These are phyloP conservation scores for Leptinotarsa juncta DNA, from an alignment of 2,888 invertebrate genomes.

Conservation along the genomic window DNA sequence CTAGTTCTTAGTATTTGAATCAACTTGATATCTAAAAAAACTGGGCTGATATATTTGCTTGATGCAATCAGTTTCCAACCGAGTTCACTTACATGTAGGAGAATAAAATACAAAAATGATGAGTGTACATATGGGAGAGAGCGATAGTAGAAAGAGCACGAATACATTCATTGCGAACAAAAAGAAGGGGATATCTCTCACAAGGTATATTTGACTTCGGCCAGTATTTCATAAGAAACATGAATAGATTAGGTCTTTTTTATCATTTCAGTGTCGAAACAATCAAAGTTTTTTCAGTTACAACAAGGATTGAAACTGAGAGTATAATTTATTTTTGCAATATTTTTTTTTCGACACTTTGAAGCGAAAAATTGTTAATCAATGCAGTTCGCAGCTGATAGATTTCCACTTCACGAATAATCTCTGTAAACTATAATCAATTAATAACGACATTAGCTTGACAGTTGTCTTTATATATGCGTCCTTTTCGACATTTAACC, in stretches of 20 bases:
- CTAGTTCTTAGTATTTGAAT: neutral
- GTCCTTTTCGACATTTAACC: too few species aligned
- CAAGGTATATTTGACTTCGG: constrained; percentile 59
- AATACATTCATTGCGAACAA: constrained; percentile 63
- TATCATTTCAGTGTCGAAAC: too few species aligned
- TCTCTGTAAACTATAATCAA: too few species aligned
- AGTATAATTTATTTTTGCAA: too few species aligned
- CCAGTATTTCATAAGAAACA: neutral
- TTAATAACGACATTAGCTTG: too few species aligned
- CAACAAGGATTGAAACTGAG: too few species aligned
- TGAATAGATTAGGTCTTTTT: neutral
- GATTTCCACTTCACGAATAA: too few species aligned
- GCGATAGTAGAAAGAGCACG: constrained; percentile 58
- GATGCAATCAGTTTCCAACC: constrained; percentile 29
- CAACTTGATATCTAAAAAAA: neutral
- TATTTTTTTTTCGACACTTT: too few species aligned
- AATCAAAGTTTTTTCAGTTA: too few species aligned
- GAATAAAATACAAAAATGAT: constrained; percentile 34
- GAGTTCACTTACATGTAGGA: constrained; percentile 37
- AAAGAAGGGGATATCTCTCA: constrained; percentile 69
- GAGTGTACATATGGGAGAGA: constrained; percentile 53
- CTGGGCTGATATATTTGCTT: constrained; percentile 33
- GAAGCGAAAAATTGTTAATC: too few species aligned
- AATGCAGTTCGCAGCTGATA: too few species aligned
- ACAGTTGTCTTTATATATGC: too few species aligned